Evolutionary conservation across 92 coral and sea anemone genomes (phyloP).

Genomic region (Palythoa caribaeorum): DNA sequence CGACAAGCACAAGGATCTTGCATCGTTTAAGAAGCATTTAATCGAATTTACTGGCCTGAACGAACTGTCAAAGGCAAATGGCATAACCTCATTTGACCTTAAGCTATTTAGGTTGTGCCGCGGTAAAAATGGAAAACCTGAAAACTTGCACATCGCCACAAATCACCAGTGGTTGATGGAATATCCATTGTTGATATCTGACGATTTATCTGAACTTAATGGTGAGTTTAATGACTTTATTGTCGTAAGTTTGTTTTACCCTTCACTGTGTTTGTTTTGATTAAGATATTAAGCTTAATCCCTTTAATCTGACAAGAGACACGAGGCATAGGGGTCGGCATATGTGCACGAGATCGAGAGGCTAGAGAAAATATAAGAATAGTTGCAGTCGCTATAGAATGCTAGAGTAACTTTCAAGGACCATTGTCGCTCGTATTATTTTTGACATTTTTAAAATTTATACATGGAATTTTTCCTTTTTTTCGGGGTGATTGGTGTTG

Average conservation of each 20-base stretch:
- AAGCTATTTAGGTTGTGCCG: conserved; percentile 31
- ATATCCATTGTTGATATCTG: conserved; percentile 13
- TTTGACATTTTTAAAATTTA: conserved; percentile 10
- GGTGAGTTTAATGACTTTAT: conserved; percentile 10
- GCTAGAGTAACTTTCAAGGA: conserved; percentile 16
- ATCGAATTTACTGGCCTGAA: conserved; percentile 47
- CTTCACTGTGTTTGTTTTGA: conserved; percentile 11
- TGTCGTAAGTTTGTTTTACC: conserved; percentile 11
- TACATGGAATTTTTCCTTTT: conserved; percentile 13
- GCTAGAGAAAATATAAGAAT: conserved; percentile 13
- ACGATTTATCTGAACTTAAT: conserved; percentile 10
- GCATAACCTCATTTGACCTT: conserved; percentile 12
- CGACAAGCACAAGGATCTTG: conserved; percentile 53
- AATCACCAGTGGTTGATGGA: conserved; percentile 7
- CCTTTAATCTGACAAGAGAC: conserved; percentile 16
- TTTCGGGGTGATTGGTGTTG: conserved; percentile 14
- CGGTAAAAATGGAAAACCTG: conserved; percentile 23
- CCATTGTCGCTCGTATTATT: conserved; percentile 16
- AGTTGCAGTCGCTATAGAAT: conserved; percentile 16
- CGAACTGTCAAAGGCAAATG: conserved; percentile 28
- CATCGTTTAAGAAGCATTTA: conserved; percentile 49
- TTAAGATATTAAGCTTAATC: conserved; percentile 12
- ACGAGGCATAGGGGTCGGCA: conserved; percentile 20
- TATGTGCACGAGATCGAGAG: conserved; percentile 17
- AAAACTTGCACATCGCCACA: conserved; percentile 13